These are phyloP conservation scores for Ciconia stormi DNA, from an alignment of 2,113 vertebrate species.

Conservation along the genomic window DNA sequence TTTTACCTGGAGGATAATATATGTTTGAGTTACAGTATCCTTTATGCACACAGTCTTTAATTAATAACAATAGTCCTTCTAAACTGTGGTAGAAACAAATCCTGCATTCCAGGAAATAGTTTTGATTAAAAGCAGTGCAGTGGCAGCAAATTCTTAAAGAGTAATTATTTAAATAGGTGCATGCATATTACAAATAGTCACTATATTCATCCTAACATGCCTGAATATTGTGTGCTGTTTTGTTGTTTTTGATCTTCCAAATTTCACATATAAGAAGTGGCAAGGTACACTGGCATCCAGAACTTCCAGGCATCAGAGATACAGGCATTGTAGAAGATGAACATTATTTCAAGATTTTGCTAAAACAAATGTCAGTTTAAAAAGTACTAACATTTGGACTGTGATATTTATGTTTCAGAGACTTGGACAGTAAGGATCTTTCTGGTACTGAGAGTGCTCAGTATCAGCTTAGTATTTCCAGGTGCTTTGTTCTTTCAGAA, in stretches of 20 bases:
- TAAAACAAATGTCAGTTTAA: not conserved
- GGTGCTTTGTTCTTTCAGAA: not conserved
- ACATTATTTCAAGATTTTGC: not conserved
- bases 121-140: not conserved
- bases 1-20: not conserved
- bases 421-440: not conserved
- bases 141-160: not conserved
- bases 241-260: not conserved
- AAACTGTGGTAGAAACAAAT: not conserved
- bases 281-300: not conserved
- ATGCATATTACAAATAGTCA: not conserved
- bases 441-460: not conserved
- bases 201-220: not conserved
- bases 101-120: not conserved
- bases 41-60: not conserved
- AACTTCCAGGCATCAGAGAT: not conserved
- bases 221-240: not conserved
- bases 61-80: not conserved
- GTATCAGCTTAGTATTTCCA: not conserved
- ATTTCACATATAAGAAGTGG: not conserved
- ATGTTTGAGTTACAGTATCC: not conserved
- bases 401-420: not conserved
- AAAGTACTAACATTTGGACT: not conserved
- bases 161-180: not conserved
- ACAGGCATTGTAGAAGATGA: not conserved